These are phyloP conservation scores for Tachina lurida DNA, from an alignment of 2,888 invertebrate species.

Conservation along the genomic window DNA sequence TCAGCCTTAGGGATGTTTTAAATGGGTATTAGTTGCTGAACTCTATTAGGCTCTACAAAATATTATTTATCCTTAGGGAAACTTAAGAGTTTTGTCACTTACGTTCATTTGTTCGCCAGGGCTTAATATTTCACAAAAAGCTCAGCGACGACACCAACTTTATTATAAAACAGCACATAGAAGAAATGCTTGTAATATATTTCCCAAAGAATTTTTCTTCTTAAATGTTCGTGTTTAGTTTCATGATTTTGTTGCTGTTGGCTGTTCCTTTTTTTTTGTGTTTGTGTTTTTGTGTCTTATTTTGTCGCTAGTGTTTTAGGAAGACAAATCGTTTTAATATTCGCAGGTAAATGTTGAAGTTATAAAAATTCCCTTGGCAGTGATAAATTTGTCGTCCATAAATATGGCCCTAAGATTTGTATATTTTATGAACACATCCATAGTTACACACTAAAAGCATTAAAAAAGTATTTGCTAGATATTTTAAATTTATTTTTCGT, in stretches of 20 bases:
- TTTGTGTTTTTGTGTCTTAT: conserved; percentile 31
- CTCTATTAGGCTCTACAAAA: too few species aligned
- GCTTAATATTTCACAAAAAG: background rate
- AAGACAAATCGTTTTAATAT: conserved; percentile 71
- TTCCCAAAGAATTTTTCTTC: conserved; percentile 5
- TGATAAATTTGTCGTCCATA: conserved; percentile 69
- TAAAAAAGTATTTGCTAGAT: conserved; percentile 35
- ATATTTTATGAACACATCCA: conserved; percentile 38
- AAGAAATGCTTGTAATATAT: conserved; percentile 27
- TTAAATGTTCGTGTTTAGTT: conserved; percentile 29
- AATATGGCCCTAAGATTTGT: conserved; percentile 65
- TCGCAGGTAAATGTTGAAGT: conserved; percentile 67
- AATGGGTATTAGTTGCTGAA: too few species aligned
- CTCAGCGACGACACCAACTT: background rate
- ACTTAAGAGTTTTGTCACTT: too few species aligned
- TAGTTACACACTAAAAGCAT: background rate
- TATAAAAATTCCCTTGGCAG: conserved; percentile 64
- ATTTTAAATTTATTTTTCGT: conserved; percentile 30
- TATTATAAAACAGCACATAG: background rate
- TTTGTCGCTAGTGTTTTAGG: conserved; percentile 46
- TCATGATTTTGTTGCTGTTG: background rate
- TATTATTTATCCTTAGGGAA: too few species aligned
- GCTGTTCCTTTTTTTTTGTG: background rate
- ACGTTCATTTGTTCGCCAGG: too few species aligned
- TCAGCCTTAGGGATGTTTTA: too few species aligned